Base-by-base conservation (phyloP, 2,113 vertebrate species). In the Probosciger aterrimus region DNA sequence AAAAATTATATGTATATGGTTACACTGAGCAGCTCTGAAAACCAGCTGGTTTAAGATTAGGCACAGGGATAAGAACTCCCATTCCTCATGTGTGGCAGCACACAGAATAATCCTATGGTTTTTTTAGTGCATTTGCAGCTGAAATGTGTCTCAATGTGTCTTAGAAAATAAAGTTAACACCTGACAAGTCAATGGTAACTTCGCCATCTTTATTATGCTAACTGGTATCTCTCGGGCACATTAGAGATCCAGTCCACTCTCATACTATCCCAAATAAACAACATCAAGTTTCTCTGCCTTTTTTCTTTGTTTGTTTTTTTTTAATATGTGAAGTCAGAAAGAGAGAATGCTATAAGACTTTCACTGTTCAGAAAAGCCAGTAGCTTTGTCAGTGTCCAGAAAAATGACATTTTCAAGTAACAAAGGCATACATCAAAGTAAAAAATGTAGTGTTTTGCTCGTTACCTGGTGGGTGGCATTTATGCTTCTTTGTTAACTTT, bases 371-470 rank as follows among this genome's bases (percentile, higher is more conserved):
- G 43, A 44, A 88, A 93, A 95, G 35, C 16, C 37, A 49, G 14
- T 49, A 85, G 74, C 35, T 70, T 86, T 89, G 28, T 74, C 81
- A 75, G 47, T n/a, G 84, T 30, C 47, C 71, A 52, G 37, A 95
- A 37, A 93, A 92, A 87, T 92, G 59, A 83, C 37, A 77, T 33
- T 85, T 57, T 78, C 70, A 92, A 92, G 68, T 92, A 73, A 92
- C 64, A 94, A 91, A 95, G 39, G 27, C 33, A 86, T 83, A 46
- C 35, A 78, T 81, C 84, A 96, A 92, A 95, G 82, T 86, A 91
- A 91, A 93, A 94, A 91, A 84, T 35, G 14, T 39, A 14, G 11
- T 74, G 25, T 71, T 90, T 91, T 85, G 30, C 33, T 64, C 71
- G 52, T 93, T 91, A 83, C 65, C 57, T 82, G 37, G 52, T 69